A percentile compares a stretch with the other conserved stretches of the same genome.
phyloP scores from a whole-genome alignment of 2,888 invertebrate species.

The Carterocephalus palaemon region DNA sequence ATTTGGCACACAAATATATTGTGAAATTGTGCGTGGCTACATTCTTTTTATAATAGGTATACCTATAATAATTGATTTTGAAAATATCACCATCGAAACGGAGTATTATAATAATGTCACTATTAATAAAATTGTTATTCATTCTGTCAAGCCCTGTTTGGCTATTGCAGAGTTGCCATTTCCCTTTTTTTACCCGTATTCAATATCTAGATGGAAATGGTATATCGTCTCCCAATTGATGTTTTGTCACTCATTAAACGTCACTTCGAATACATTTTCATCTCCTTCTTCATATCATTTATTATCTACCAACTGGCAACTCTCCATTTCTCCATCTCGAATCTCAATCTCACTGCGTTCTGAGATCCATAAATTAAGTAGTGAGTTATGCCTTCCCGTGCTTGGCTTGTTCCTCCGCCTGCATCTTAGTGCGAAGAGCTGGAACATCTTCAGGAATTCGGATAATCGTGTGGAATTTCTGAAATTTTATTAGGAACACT shows the following conservation, averaged over 20 bases:
- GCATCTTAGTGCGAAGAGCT: slow-evolving; percentile 88
- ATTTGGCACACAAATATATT: slow-evolving; percentile 31
- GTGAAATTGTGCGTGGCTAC: slow-evolving; percentile 28
- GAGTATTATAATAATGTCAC: slow-evolving; percentile 19
- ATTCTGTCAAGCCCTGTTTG: no score
- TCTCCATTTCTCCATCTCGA: slow-evolving; percentile 21
- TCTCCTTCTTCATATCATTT: no score
- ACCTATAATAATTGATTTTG: no score
- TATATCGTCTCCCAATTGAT: no score
- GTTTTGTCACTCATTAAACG: no score
- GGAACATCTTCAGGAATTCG: slow-evolving; percentile 92
- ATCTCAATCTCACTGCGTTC: slow-evolving; percentile 27
- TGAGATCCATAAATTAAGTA: slow-evolving; percentile 31
- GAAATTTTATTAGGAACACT: slow-evolving; percentile 41
- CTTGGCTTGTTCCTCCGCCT: slow-evolving; percentile 74
- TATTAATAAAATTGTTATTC: no score
- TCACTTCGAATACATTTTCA: no score
- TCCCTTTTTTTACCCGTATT: no score
- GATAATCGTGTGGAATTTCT: slow-evolving; percentile 92
- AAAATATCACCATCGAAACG: no score
- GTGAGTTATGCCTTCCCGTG: slow-evolving; percentile 48
- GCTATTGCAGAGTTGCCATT: slow-evolving; percentile 14
- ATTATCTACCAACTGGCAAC: slow-evolving; percentile 16
- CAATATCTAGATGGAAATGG: no score
- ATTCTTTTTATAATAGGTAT: no score